Percentiles rank a stretch among this genome's conserved stretches.
phyloP scores from a whole-genome alignment of 2,113 vertebrate genomes.

The Myotis brandtii region DNA sequence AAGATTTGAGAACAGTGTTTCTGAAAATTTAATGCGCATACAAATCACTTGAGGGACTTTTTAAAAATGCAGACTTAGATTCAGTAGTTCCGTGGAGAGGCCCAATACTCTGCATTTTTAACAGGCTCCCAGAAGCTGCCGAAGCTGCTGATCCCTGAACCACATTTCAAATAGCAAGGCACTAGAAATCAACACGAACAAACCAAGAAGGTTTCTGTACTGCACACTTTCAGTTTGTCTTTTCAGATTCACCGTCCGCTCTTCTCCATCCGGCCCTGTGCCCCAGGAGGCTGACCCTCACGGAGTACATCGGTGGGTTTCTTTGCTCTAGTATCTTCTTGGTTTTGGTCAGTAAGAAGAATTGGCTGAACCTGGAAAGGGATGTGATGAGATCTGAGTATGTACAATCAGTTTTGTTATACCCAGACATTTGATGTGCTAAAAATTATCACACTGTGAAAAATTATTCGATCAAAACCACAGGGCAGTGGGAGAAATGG shows the following conservation, averaged over 20 bases:
- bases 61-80: neutral
- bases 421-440: neutral
- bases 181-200: neutral
- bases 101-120: neutral
- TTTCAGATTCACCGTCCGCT: neutral
- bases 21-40: constrained; percentile 43
- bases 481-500: neutral
- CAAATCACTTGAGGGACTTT: neutral
- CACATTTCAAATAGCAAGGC: neutral
- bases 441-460: neutral
- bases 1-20: neutral
- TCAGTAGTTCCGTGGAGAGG: neutral
- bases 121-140: neutral
- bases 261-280: neutral
- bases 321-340: neutral
- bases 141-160: neutral
- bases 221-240: neutral
- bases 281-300: neutral
- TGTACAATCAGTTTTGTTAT: neutral
- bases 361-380: neutral
- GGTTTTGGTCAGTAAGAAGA: neutral
- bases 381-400: neutral
- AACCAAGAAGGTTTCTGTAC: neutral
- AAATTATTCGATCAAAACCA: neutral
- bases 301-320: neutral